A percentile compares a stretch with the other conserved stretches of the same genome.
Conservation (phyloP, 2,888 invertebrate genomes). For the Aplocera efformata region DNA sequence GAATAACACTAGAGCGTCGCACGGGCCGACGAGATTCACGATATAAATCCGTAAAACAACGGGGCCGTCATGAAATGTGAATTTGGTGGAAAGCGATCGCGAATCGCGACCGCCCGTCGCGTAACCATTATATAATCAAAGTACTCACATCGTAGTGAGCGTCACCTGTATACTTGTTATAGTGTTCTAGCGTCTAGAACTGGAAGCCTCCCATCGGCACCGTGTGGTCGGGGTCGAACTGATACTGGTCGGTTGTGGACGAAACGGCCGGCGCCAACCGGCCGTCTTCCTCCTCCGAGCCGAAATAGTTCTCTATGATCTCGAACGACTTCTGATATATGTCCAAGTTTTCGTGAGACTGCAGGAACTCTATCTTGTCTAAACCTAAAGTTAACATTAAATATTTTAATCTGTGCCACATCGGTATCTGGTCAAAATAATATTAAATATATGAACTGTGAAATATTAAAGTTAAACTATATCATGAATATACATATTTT, state of each 20-base stretch:
- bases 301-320: conserved; percentile 97
- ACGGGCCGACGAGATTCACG: not conserved
- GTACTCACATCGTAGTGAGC: conserved; percentile 46
- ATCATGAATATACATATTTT: no score
- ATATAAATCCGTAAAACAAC: no score
- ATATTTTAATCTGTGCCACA: conserved; percentile 1
- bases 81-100: no score
- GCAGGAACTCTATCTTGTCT: conserved; percentile 98
- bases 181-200: conserved; percentile 79
- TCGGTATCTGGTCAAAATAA: no score
- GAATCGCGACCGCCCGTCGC: no score
- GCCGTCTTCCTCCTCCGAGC: conserved; percentile 93
- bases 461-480: no score
- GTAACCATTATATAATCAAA: not conserved
- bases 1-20: conserved; percentile 16
- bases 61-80: no score
- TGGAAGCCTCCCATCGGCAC: conserved; percentile 90
- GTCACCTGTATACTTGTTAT: conserved; percentile 11
- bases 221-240: conserved; percentile 85
- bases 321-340: conserved; percentile 98
- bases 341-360: conserved; percentile 97
- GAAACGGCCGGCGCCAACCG: conserved; percentile 89
- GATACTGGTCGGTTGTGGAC: conserved; percentile 86
- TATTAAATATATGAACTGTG: no score
- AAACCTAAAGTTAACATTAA: conserved; percentile 83